These are phyloP conservation scores for Rhinophrynus dorsalis DNA, from an alignment of 2,797 vertebrate genomes.

Conservation along the genomic window DNA sequence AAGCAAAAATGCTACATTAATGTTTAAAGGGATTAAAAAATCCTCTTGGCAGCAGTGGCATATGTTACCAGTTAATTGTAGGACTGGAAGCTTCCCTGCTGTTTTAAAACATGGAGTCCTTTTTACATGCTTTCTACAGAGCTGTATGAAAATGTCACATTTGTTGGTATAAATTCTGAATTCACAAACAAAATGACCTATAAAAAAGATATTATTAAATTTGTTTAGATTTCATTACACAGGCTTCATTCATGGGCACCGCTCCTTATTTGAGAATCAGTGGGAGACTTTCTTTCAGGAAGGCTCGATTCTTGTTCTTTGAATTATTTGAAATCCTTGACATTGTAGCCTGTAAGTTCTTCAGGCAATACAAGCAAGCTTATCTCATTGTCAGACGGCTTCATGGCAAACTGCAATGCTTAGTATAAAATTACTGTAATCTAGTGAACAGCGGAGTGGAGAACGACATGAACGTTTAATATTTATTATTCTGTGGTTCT, in stretches of 20 bases:
- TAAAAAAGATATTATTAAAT: conserved; percentile 56
- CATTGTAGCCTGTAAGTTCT: too few species aligned
- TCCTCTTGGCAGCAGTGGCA: conserved; percentile 74
- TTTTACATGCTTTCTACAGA: conserved; percentile 67
- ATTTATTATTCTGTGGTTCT: too few species aligned
- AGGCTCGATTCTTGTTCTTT: too few species aligned
- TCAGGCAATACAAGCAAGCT: too few species aligned
- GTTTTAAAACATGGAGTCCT: conserved; percentile 72
- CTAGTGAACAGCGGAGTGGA: too few species aligned
- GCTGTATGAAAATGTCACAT: conserved; percentile 67
- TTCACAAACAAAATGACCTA: conserved; percentile 62
- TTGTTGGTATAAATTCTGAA: conserved; percentile 66
- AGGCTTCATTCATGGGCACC: neutral
- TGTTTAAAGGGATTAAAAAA: conserved; percentile 77
- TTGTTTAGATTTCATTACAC: neutral
- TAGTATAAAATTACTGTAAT: too few species aligned
- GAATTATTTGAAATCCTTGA: too few species aligned
- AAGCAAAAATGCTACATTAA: conserved; percentile 79
- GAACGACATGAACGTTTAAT: too few species aligned
- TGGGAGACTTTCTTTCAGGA: too few species aligned
- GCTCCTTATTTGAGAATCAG: neutral
- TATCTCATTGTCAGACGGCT: too few species aligned
- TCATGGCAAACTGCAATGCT: too few species aligned
- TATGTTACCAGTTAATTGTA: conserved; percentile 83
- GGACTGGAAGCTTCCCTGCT: conserved; percentile 73